A percentile compares a stretch with the other conserved stretches of the same genome.
Conservation (phyloP, 2,113 vertebrate genomes). For the Solea solea region DNA sequence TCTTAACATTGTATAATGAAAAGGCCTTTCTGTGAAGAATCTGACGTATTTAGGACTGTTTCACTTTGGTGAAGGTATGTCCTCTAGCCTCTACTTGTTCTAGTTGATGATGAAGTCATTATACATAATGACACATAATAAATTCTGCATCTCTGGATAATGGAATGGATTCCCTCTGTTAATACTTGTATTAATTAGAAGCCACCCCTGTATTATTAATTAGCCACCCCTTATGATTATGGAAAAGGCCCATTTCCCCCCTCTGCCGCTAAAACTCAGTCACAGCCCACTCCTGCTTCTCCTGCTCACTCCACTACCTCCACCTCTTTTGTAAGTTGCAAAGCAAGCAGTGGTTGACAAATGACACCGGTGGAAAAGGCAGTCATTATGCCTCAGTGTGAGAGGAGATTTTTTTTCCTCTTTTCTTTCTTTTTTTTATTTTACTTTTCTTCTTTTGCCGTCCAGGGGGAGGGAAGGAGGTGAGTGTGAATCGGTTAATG, state of each 20-base stretch:
- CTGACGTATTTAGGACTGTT: too few species aligned
- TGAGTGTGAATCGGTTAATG: slow-evolving; percentile 76
- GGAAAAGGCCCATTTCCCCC: slow-evolving; percentile 19
- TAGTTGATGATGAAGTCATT: not conserved
- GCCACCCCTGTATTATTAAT: too few species aligned
- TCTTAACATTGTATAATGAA: not conserved
- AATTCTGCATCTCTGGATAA: not conserved
- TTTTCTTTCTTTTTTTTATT: slow-evolving; percentile 43
- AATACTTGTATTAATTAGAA: slow-evolving; percentile 3
- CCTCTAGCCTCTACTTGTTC: too few species aligned
- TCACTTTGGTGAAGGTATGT: not conserved
- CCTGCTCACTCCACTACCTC: slow-evolving; percentile 26
- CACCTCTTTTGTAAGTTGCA: slow-evolving; percentile 63
- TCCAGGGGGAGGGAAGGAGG: slow-evolving; percentile 37
- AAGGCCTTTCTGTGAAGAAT: too few species aligned
- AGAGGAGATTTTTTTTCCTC: slow-evolving; percentile 35
- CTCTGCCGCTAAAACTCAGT: not conserved
- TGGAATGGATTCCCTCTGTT: not conserved
- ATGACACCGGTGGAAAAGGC: slow-evolving; percentile 78
- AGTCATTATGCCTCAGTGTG: slow-evolving; percentile 74
- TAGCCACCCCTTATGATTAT: slow-evolving; percentile 31
- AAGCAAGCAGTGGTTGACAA: slow-evolving; percentile 81
- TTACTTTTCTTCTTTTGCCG: slow-evolving; percentile 56
- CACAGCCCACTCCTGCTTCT: slow-evolving; percentile 22
- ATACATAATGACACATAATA: not conserved